These are phyloP conservation scores for Hydraecia micacea DNA, from an alignment of 2,888 invertebrate genomes.

Conservation along the genomic window DNA sequence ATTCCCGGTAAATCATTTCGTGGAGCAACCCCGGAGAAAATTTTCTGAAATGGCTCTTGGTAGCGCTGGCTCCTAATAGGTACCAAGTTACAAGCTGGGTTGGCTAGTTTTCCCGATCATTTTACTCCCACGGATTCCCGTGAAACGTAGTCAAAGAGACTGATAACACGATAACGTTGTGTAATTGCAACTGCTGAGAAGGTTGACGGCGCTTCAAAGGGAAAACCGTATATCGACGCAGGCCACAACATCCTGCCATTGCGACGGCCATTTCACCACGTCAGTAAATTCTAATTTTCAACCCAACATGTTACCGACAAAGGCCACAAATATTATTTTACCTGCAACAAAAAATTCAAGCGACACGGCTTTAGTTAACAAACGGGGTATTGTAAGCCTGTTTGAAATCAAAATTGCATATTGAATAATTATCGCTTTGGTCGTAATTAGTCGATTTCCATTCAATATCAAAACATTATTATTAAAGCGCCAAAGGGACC, in stretches of 20 bases:
- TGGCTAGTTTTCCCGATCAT: neutral
- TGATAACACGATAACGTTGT: neutral
- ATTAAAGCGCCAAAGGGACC: constrained; percentile 9
- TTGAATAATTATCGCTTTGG: neutral
- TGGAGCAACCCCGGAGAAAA: neutral
- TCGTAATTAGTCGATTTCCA: neutral
- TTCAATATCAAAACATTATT: constrained; percentile 1
- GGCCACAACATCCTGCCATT: neutral
- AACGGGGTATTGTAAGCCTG: neutral
- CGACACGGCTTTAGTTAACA: neutral
- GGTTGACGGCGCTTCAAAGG: neutral
- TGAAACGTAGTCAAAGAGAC: constrained; percentile 6
- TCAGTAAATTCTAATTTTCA: neutral
- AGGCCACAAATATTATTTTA: neutral
- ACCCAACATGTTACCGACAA: constrained; percentile 1
- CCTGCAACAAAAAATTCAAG: neutral
- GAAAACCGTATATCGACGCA: neutral
- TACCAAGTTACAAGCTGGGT: neutral
- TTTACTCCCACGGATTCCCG: neutral
- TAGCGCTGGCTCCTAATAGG: neutral
- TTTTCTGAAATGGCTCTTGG: neutral
- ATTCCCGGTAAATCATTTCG: neutral
- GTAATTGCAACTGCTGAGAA: neutral
- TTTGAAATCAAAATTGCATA: neutral
- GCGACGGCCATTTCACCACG: neutral